A percentile compares a stretch with the other conserved stretches of the same genome.
Conservation (phyloP, 1,140 invertebrate genomes). For the Drosophila micromelanica region DNA sequence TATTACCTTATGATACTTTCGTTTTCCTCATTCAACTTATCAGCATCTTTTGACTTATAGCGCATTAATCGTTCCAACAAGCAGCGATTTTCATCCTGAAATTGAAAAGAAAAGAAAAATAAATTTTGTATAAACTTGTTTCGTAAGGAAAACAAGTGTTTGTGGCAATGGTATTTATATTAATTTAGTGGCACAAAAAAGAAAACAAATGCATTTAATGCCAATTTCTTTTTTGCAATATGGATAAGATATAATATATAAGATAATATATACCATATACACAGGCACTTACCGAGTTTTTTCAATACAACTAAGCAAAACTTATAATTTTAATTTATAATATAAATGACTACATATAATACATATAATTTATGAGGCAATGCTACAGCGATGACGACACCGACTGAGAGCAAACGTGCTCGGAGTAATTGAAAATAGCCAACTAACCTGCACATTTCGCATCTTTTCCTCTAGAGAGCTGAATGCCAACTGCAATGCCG, state of each 20-base stretch:
- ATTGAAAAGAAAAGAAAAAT: constrained; percentile 50
- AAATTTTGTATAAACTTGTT: constrained; percentile 21
- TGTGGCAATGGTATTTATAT: no score
- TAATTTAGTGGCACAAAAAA: no score
- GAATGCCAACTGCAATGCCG: constrained; percentile 96
- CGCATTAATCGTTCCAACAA: constrained; percentile 94
- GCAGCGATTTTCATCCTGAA: constrained; percentile 95
- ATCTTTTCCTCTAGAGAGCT: constrained; percentile 95
- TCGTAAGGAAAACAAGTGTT: no score
- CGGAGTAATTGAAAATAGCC: not conserved
- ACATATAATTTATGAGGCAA: constrained; percentile 15
- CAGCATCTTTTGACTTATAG: constrained; percentile 96
- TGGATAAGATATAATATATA: no score
- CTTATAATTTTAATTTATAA: not conserved
- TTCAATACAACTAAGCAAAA: not conserved
- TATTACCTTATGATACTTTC: constrained; percentile 94
- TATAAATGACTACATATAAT: not conserved
- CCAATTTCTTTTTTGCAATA: no score
- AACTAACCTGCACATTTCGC: constrained; percentile 90
- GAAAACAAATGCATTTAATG: no score
- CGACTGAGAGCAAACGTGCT: constrained; percentile 5
- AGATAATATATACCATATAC: not conserved
- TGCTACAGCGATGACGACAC: constrained; percentile 21
- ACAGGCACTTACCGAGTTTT: constrained; percentile 1
- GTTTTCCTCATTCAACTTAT: constrained; percentile 97